A percentile compares a stretch with the other conserved stretches of the same genome.
Evolutionary conservation across 2,113 vertebrate genomes (phyloP).

Genomic region (Marmota flaviventris): DNA sequence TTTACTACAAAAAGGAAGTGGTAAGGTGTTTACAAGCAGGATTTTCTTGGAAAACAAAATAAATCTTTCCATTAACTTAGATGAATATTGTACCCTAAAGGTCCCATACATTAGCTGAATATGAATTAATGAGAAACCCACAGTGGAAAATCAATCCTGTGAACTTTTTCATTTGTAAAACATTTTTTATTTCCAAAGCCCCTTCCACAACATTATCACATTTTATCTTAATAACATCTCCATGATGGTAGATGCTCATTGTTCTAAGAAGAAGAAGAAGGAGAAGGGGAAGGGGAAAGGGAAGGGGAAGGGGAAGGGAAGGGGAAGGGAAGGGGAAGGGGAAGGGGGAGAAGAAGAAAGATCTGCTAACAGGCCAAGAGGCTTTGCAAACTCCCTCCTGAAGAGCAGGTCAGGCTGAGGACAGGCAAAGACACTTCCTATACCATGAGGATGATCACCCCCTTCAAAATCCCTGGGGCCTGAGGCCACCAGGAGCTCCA

Average conservation of each 20-base stretch:
- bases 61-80: conserved; percentile 22
- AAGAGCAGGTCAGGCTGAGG: not conserved
- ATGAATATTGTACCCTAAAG: not conserved
- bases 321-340: too few relatives aligned
- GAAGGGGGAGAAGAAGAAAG: not conserved
- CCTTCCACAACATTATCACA: not conserved
- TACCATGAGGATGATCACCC: not conserved
- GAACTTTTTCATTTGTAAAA: not conserved
- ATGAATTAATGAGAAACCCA: not conserved
- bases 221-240: conserved; percentile 13
- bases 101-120: not conserved
- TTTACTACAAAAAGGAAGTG: not conserved
- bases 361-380: not conserved
- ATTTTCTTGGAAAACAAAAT: conserved; percentile 1
- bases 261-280: too few relatives aligned
- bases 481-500: not conserved
- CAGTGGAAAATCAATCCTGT: not conserved
- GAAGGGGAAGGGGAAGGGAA: too few relatives aligned
- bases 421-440: not conserved
- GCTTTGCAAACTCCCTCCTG: not conserved
- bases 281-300: too few relatives aligned
- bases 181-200: conserved; percentile 23
- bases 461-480: not conserved
- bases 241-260: not conserved
- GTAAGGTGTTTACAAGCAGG: not conserved